phyloP scores from a whole-genome alignment of 2,113 vertebrate species.

The Leuciscus idus region DNA sequence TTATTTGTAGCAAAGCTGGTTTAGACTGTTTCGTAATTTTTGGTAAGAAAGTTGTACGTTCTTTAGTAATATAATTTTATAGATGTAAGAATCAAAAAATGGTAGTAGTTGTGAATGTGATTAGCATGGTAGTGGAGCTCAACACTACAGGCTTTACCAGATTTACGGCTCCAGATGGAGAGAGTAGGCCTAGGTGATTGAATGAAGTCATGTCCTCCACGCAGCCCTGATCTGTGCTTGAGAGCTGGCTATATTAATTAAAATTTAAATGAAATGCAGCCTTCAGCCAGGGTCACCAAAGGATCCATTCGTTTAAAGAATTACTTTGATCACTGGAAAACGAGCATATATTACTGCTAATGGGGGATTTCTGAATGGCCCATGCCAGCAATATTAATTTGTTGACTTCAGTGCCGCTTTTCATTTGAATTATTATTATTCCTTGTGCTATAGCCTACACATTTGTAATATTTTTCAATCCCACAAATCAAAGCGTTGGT shows the following conservation, averaged over 20 bases:
- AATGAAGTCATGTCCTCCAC: slow-evolving; percentile 39
- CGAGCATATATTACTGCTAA: slow-evolving; percentile 36
- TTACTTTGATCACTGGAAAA: slow-evolving; percentile 32
- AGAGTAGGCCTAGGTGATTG: slow-evolving; percentile 31
- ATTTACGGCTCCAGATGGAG: slow-evolving; percentile 39
- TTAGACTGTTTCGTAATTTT: not conserved
- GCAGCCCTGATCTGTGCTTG: slow-evolving; percentile 27
- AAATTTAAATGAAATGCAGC: slow-evolving; percentile 56
- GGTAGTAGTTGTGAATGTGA: not conserved
- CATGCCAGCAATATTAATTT: slow-evolving; percentile 23
- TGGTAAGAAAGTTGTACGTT: not conserved
- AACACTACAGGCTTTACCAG: not conserved
- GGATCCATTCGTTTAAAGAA: slow-evolving; percentile 56
- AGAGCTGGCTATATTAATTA: slow-evolving; percentile 51
- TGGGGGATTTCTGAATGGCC: slow-evolving; percentile 1
- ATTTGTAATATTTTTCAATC: not conserved
- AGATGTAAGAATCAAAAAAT: not conserved
- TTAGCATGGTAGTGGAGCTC: not conserved
- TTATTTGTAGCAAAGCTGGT: too few relatives aligned
- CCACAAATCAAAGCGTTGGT: not conserved
- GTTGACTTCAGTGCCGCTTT: not conserved
- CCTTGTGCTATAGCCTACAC: not conserved
- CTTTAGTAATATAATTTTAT: not conserved
- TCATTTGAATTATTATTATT: not conserved
- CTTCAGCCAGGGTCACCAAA: slow-evolving; percentile 27